A percentile compares a stretch with the other conserved stretches of the same genome.
Conservation (phyloP, 1,140 invertebrate species). For the Harpegnathos saltator region DNA sequence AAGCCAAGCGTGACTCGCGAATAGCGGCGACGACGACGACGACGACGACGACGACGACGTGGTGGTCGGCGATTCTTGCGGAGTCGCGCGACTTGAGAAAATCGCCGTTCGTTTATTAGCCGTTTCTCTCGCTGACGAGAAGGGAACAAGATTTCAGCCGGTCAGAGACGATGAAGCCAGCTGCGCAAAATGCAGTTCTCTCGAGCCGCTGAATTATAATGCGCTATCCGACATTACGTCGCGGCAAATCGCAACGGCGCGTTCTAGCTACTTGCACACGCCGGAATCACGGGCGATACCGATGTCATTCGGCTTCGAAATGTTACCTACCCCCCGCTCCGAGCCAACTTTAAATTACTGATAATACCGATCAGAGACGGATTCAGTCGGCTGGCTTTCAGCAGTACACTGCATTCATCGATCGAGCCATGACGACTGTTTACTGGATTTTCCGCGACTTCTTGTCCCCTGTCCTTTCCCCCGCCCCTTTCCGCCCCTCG, state of each 20-base stretch:
- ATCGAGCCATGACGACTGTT: conserved; percentile 68
- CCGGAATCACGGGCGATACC: conserved; percentile 55
- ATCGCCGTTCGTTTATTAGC: too few relatives aligned
- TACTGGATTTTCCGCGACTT: conserved; percentile 71
- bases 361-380: conserved; percentile 47
- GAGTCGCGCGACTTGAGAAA: too few relatives aligned
- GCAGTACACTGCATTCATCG: conserved; percentile 57
- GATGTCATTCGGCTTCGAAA: conserved; percentile 61
- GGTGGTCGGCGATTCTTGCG: too few relatives aligned
- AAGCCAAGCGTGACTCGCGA: too few relatives aligned
- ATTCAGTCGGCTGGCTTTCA: conserved; percentile 59
- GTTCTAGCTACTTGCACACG: conserved; percentile 54
- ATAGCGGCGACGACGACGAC: too few relatives aligned
- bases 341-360: conserved; percentile 62
- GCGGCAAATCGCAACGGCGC: conserved; percentile 28
- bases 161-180: neutral
- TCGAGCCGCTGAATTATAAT: conserved; percentile 17
- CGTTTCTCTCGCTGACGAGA: neutral
- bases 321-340: conserved; percentile 45
- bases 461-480: conserved; percentile 61
- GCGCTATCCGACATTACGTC: conserved; percentile 28
- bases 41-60: too few relatives aligned
- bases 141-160: neutral
- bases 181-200: neutral
- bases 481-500: neutral